Base-by-base conservation (phyloP, 2,888 invertebrate genomes). In the Lysandra bellargus region DNA sequence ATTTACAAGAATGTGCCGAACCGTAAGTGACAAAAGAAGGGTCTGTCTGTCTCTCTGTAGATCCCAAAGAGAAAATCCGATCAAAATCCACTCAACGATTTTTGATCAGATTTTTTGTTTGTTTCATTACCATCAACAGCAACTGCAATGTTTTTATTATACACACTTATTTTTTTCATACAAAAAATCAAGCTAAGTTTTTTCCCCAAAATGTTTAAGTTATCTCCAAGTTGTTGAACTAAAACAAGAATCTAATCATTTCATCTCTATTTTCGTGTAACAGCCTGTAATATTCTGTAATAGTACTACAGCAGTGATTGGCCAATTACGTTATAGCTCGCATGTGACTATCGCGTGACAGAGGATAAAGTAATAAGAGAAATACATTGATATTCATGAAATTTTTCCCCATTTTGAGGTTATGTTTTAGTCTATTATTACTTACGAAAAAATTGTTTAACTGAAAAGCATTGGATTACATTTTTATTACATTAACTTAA, bases 281-380 rank as follows among this genome's bases (percentile, higher is more conserved):
- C 12, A 30, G 30, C 30, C 64, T 30, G 30, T n/a, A 30, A 64
- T 64, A 30, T 23, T 64, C 23, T 61, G 64, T 64, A 64, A 64
- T 64, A 64, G 30, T 64, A 12, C n/a, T n/a, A 73, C 37, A 73
- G 37, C 37, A 33, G 79, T 82, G 79, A 81, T 81, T 82, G 81
- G 78, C 78, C 79, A 82, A 82, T 82, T 78, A 82, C 69, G 78
- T 64, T 77, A 79, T 80, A 82, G 78, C 80, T 82, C 80, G 81
- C 82, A 81, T 80, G 80, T 44, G 64, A 30, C 30, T 61, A 5
- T 82, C 72, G 82, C 82, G 81, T 82, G 82, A 80, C 82, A 78
- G 74, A n/a, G 49, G 61, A 30, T 76, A 80, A 40, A n/a, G 40
- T 73, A 73, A 73, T 40, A 33, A 73, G 73, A 73, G 40, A 73